Conservation (phyloP, 2,888 invertebrate genomes). For the Tubulanus polymorphus region DNA sequence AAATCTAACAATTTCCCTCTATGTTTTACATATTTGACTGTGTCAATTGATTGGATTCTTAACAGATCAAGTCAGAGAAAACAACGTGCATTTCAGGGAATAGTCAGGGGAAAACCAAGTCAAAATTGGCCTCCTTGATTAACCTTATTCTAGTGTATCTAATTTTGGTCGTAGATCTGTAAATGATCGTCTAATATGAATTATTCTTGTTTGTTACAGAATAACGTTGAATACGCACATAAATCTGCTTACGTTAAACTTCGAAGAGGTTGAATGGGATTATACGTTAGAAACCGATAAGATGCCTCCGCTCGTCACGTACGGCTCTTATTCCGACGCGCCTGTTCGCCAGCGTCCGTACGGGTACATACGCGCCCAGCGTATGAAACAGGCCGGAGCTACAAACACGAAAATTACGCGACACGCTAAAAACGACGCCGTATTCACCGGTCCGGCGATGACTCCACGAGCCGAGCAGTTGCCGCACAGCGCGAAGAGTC, state of each 20-base stretch:
- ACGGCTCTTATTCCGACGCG: conserved; percentile 44
- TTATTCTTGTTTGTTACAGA: conserved; percentile 26
- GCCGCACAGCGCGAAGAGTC: conserved; percentile 43
- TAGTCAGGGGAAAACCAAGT: too few species aligned
- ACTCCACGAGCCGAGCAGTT: conserved; percentile 33
- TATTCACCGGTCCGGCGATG: conserved; percentile 10
- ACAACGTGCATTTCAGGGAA: too few species aligned
- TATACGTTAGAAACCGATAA: conserved; percentile 46
- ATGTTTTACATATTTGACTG: too few species aligned
- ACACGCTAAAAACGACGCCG: conserved; percentile 16
- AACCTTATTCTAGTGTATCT: too few species aligned
- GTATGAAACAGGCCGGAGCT: conserved; percentile 47
- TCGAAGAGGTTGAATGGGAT: conserved; percentile 50
- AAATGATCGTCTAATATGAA: too few species aligned
- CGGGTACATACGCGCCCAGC: conserved; percentile 47
- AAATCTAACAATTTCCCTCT: too few species aligned
- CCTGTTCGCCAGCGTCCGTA: conserved; percentile 46
- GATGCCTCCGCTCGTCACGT: conserved; percentile 46
- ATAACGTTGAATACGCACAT: conserved; percentile 47
- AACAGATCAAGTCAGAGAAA: too few species aligned
- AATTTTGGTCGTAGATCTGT: too few species aligned
- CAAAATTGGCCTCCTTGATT: too few species aligned
- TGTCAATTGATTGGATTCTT: too few species aligned
- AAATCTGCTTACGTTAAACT: conserved; percentile 48
- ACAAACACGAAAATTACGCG: conserved; percentile 39